Evolutionary conservation across 2,113 vertebrate genomes (phyloP).

Genomic region (Barnardius zonarius): DNA sequence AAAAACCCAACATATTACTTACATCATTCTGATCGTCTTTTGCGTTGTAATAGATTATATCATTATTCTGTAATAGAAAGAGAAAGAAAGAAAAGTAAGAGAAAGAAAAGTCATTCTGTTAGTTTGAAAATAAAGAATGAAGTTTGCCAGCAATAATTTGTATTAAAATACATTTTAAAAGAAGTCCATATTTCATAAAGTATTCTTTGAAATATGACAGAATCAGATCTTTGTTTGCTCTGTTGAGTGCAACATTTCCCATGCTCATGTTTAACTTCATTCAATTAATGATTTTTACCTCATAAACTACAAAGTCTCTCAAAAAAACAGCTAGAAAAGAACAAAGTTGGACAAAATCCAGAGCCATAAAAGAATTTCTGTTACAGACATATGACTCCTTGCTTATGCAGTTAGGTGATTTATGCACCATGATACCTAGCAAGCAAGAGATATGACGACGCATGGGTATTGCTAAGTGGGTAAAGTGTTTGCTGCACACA

Average conservation of each 20-base stretch:
- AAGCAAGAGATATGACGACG: not conserved
- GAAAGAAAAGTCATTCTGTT: constrained; percentile 33
- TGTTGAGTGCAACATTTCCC: not conserved
- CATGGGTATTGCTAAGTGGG: not conserved
- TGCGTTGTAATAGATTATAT: constrained; percentile 95
- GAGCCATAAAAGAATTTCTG: not conserved
- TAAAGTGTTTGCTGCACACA: not conserved
- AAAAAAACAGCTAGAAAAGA: not conserved
- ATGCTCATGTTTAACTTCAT: not conserved
- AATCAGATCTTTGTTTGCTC: not conserved
- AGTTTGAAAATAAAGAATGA: not conserved
- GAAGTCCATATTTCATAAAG: not conserved
- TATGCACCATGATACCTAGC: not conserved
- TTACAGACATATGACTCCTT: not conserved
- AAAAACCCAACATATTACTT: constrained; percentile 61
- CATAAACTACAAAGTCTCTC: not conserved
- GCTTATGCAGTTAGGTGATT: not conserved
- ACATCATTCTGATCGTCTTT: constrained; percentile 92
- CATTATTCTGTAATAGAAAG: constrained; percentile 80
- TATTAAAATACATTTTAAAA: not conserved
- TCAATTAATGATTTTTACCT: not conserved
- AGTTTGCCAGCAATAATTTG: not conserved
- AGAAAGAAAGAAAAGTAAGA: constrained; percentile 53
- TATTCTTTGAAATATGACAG: not conserved
- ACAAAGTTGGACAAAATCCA: not conserved